phyloP scores from a whole-genome alignment of 2,113 vertebrate species.

The Caloenas nicobarica region DNA sequence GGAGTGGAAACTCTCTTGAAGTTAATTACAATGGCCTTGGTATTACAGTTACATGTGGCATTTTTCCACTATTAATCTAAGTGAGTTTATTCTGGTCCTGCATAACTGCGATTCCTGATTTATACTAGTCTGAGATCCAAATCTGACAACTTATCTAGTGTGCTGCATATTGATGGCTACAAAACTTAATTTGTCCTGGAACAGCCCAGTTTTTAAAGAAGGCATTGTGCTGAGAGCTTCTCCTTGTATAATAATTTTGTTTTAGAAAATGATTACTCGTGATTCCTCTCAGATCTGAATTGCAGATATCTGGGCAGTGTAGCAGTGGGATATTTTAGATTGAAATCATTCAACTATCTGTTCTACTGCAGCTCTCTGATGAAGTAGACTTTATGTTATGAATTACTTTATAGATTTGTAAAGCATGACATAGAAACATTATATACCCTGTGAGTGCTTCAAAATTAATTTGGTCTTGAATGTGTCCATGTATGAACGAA shows the following conservation, averaged over 20 bases:
- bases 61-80: neutral
- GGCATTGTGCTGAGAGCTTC: neutral
- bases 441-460: constrained; percentile 66
- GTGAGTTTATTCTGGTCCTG: neutral
- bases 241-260: neutral
- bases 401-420: constrained; percentile 67
- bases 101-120: neutral
- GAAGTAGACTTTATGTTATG: constrained; percentile 56
- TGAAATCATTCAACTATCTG: constrained; percentile 28
- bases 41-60: neutral
- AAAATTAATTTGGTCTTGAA: constrained; percentile 76
- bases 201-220: neutral
- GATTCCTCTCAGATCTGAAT: constrained; percentile 38
- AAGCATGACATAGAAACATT: constrained; percentile 66
- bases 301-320: constrained; percentile 8
- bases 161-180: neutral
- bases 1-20: neutral
- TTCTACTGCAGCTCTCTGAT: constrained; percentile 37
- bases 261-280: constrained; percentile 43
- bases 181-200: constrained; percentile 9
- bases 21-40: neutral
- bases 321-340: constrained; percentile 41
- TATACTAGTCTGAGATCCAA: neutral
- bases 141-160: neutral
- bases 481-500: constrained; percentile 60